Percentiles rank a stretch among this genome's conserved stretches.
Conservation (phyloP, 2,113 vertebrate genomes). For the Sinocyclocheilus anophthalmus region DNA sequence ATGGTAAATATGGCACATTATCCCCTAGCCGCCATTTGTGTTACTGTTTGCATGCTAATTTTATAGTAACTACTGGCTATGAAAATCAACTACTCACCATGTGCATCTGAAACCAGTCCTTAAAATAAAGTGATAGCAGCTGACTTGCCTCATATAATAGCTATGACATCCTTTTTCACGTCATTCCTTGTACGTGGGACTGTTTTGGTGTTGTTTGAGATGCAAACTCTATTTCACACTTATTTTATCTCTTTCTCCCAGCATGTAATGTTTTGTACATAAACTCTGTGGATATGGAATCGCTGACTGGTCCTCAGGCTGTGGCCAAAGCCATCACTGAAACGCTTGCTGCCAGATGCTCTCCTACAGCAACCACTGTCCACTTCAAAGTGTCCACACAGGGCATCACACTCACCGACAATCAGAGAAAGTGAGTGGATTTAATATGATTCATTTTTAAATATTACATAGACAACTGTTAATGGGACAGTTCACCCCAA, state of each 20-base stretch:
- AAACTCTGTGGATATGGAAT: slow-evolving; percentile 98
- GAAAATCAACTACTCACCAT: neutral
- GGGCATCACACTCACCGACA: slow-evolving; percentile 97
- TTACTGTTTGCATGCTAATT: neutral
- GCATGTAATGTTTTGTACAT: slow-evolving; percentile 95
- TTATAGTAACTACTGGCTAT: neutral
- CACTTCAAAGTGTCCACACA: slow-evolving; percentile 95
- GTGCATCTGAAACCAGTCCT: neutral
- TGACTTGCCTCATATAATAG: neutral
- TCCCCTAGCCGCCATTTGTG: neutral
- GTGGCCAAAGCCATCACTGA: slow-evolving; percentile 89
- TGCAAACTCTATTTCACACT: neutral
- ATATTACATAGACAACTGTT: neutral
- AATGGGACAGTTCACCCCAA: neutral
- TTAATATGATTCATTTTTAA: neutral
- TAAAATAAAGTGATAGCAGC: neutral
- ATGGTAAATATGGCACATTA: slow-evolving; percentile 71
- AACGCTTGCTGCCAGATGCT: slow-evolving; percentile 82
- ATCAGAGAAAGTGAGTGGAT: slow-evolving; percentile 92
- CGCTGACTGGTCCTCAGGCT: slow-evolving; percentile 93
- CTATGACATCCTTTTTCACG: neutral
- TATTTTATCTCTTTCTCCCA: slow-evolving; percentile 60
- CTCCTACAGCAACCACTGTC: slow-evolving; percentile 84
- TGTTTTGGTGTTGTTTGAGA: slow-evolving; percentile 12
- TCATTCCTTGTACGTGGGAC: neutral